These are phyloP conservation scores for Corticium candelabrum DNA, from an alignment of 37 sponge, comb jelly and placozoan genomes.

Conservation along the genomic window DNA sequence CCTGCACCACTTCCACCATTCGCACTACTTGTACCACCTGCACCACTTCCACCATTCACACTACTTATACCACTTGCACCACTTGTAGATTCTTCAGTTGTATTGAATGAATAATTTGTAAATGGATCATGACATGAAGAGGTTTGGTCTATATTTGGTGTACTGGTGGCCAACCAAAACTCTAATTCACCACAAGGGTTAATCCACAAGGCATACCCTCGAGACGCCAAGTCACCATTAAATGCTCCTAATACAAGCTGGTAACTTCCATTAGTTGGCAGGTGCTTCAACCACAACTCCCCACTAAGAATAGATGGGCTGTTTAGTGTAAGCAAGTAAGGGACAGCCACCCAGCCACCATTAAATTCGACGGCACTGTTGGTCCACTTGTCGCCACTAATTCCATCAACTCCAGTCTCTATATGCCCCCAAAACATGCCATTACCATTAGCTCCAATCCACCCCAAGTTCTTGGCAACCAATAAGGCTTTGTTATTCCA, in stretches of 20 bases:
- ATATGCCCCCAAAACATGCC: no score
- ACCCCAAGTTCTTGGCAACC: no score
- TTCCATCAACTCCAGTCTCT: no score
- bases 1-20: slow-evolving; percentile 47
- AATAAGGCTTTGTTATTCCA: no score
- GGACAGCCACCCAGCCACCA: no score
- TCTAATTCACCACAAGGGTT: slow-evolving; percentile 66
- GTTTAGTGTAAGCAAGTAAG: no score
- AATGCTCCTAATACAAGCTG: background rate
- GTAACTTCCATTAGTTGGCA: background rate
- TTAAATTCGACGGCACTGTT: slow-evolving; percentile 28
- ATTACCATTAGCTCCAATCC: no score
- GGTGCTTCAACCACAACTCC: slow-evolving; percentile 37
- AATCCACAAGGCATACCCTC: slow-evolving; percentile 43
- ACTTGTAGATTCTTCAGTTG: no score
- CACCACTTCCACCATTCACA: no score
- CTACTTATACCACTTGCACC: no score
- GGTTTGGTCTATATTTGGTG: slow-evolving; percentile 11
- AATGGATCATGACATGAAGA: slow-evolving; percentile 31
- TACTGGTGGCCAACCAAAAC: slow-evolving; percentile 41
- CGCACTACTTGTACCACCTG: slow-evolving; percentile 51
- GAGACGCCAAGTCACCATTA: background rate
- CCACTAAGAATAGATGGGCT: no score
- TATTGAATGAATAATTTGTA: no score
- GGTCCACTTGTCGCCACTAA: slow-evolving; percentile 3